These are phyloP conservation scores for Ectropis crepuscularia DNA, from an alignment of 2,888 invertebrate species.

Conservation along the genomic window DNA sequence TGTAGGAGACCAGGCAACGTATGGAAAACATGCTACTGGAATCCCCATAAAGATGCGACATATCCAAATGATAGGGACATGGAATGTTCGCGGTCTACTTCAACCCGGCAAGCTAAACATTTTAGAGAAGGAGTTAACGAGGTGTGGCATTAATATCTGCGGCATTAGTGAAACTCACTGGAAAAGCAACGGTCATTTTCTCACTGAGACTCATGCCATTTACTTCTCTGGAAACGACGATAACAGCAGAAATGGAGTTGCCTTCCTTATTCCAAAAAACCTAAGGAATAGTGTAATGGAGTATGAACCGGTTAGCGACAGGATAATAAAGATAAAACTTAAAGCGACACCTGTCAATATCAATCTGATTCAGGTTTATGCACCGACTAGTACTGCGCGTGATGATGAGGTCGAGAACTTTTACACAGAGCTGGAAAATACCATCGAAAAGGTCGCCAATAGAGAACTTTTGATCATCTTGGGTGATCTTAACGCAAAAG, in stretches of 20 bases:
- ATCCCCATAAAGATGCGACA: neutral
- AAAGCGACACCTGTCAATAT: neutral
- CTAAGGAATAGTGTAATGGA: neutral
- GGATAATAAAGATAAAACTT: neutral
- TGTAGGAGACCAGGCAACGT: neutral
- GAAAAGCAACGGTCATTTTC: neutral
- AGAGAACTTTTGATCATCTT: neutral
- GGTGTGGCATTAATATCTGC: constrained; percentile 1
- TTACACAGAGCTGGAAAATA: neutral
- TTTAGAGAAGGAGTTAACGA: neutral
- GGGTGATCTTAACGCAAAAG: neutral
- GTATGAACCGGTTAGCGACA: neutral
- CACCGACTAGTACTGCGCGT: neutral
- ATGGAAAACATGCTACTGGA: constrained; percentile 2
- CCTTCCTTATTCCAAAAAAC: neutral
- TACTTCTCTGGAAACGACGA: neutral
- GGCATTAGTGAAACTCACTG: neutral
- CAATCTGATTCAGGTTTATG: neutral
- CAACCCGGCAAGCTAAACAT: neutral
- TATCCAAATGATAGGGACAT: neutral
- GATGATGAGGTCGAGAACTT: neutral
- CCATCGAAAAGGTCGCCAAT: neutral
- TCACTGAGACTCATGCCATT: neutral
- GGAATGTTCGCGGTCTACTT: neutral
- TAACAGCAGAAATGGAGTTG: neutral